Base-by-base conservation (phyloP, 2,113 vertebrate genomes). In the human region DNA sequence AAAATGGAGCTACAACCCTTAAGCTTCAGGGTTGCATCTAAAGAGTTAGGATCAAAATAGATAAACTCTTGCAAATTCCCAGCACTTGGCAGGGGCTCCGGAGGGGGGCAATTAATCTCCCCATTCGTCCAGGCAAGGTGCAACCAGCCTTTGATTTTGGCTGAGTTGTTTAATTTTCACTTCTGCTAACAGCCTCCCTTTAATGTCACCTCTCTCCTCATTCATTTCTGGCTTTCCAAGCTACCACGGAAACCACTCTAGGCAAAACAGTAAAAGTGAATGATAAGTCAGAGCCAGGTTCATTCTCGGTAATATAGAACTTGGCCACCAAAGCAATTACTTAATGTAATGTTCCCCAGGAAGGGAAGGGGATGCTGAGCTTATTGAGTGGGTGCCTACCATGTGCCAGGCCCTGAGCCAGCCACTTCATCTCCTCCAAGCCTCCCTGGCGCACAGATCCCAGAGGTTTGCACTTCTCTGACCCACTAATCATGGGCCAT, bases 261-360 rank as follows among this genome's bases (percentile, higher is more conserved):
- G 96, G 97, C 96, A 97, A 96, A 97, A 95, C 94, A 95, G 97
- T 89, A 73, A 94, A 95, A 97, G 96, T 95, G 95, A 97, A 94
- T 78, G 97, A 68, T 68, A 93, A 88, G 94, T 90, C 23, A 0
- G 76, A 94, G 97, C 94, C 95, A 91, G 97, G 94, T 93, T 94
- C 96, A 48, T 86, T 90, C 96, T 90, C 45, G 0, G 91, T 94
- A 90, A 96, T 93, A 97, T 90, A 91, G 61, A 97, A 95, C 82
- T 89, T 95, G 95, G 98, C 93, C 94, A 86, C 93, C 64, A 86
- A 91, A 93, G 93, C 96, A 76, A 94, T 97, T 73, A 93, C 97
- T 97, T 97, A 96, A 95, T 86, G 93, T 66, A 86, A 79, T 45
- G 89, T 50, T 93, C 96, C 93, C 70, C 1, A 16, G 87, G 73